Base-by-base conservation (phyloP, 2,113 vertebrate species). In the Nanorana parkeri region DNA sequence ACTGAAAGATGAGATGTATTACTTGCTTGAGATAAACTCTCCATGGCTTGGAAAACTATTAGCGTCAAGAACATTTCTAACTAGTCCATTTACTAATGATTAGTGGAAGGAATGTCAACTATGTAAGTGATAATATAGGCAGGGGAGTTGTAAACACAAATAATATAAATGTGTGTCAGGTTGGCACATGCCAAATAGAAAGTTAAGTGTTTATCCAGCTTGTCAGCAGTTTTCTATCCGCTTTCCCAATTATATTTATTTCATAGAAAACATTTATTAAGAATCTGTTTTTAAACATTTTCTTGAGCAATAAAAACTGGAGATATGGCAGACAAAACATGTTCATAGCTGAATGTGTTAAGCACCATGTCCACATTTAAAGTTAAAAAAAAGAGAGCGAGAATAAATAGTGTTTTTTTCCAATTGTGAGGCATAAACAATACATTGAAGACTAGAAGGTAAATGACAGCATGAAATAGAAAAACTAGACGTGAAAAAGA, bases 61-160 rank as follows among this genome's bases (percentile, higher is more conserved):
- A 81, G 58, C 68, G n/a, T 65, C 41, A 23, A 64, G 60, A 11
- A 81, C 47, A 81, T 72, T 79, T 55, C 47, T 81, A 51, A 81
- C 41, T 28, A 54, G 68, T 29, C 79, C 79, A 79, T 68, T 71
- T 81, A 66, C 79, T 73, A 81, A 73, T 81, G 79, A 64, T 81
- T 81, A 54, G 56, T 65, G 68, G 79, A 73, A 81, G 61, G 79
- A 81, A 81, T 81, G 68, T 81, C 24, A 81, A 21, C 69, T 72
- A 81, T 81, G 68, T 73, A 81, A 81, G 68, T 81, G 79, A 81
- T 81, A 81, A 26, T 55, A 81, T 64, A 81, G 64, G 58, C 79
- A 73, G 58, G 60, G 36, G 60, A 65, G 66, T 73, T 81, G 58
- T 73, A 81, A 73, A 81, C 68, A 80, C 55, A 80, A 72, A 81